Percentiles rank a stretch among this genome's conserved stretches.
Conservation (phyloP, 2,797 vertebrate species). For the Coilia nasus region DNA sequence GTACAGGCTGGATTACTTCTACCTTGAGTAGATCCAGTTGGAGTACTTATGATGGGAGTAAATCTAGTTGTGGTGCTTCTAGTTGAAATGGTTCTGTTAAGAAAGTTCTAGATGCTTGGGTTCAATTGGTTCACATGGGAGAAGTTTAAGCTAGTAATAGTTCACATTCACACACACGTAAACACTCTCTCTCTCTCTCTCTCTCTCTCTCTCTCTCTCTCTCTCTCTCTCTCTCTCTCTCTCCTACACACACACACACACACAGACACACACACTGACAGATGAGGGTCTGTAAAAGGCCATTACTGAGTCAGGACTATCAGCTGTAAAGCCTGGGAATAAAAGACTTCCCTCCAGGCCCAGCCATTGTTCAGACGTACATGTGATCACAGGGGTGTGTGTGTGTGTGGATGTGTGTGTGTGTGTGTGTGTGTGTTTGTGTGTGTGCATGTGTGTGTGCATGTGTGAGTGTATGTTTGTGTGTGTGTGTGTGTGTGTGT, state of each 20-base stretch:
- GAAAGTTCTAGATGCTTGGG: not conserved
- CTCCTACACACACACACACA: not conserved
- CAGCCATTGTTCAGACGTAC: not conserved
- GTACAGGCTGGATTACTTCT: too few species aligned
- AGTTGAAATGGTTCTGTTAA: not conserved
- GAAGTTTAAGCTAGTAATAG: not conserved
- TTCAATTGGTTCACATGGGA: not conserved
- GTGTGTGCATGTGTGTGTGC: not conserved
- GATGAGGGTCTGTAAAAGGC: slow-evolving; percentile 60
- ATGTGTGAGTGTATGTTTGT: not conserved
- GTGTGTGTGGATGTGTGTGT: not conserved
- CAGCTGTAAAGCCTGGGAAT: slow-evolving; percentile 59
- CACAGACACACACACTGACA: not conserved
- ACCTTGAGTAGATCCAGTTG: too few species aligned
- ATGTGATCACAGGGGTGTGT: not conserved
- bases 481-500: not conserved
- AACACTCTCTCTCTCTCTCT: not conserved
- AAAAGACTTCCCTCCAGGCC: not conserved
- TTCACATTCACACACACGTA: not conserved
- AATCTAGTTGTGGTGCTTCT: not conserved
- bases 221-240: not conserved
- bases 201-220: not conserved
- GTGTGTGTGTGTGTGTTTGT: not conserved
- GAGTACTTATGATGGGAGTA: not conserved
- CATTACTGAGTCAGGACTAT: slow-evolving; percentile 61